Base-by-base conservation (phyloP, 2,113 vertebrate species). In the Lasiurus borealis region DNA sequence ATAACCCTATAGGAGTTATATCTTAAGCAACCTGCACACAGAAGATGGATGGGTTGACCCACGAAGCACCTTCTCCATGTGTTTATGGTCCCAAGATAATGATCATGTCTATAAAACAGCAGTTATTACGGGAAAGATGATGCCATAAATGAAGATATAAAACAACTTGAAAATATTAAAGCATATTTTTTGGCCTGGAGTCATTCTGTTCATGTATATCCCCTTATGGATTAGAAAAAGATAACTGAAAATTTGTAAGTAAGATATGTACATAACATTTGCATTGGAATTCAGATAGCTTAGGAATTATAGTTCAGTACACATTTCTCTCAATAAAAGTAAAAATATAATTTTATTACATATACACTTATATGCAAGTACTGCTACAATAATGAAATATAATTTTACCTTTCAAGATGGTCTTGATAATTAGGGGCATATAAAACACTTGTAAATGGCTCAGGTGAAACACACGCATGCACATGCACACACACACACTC, bases 371-470 rank as follows among this genome's bases (percentile, higher is more conserved):
- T 40, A 69, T 48, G 69, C 75, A 81, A 88, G 11, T 36, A 13
- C 10, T 27, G 69, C 59, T 81, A 85, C 29, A 85, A 78, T 89
- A 83, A 75, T 69, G n/a, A 93, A 71, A 76, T 76, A 69, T 59
- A 92, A 40, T n/a, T 81, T 12, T 18, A 89, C 27, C 18, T 18
- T 93, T 96, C 73, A 92, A 89, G 16, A 62, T 25, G 4, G 36
- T 71, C 52, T 82, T 50, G 8, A 15, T 68, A 77, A 81, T 86
- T 48, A 76, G 50, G 8, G 48, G 18, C n/a, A 94, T 66, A 48
- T 69, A 8, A 92, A 94, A 84, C 18, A 44, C 69, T 86, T 31
- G 46, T 75, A 94, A 86, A 90, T 6, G 18, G n/a, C 21, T 90
- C 21, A 40, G 25, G 40, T 64, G 25, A 9, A 21, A 73, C 7